Conservation (phyloP, 2,113 vertebrate species). For the Rousettus leschenaultii region DNA sequence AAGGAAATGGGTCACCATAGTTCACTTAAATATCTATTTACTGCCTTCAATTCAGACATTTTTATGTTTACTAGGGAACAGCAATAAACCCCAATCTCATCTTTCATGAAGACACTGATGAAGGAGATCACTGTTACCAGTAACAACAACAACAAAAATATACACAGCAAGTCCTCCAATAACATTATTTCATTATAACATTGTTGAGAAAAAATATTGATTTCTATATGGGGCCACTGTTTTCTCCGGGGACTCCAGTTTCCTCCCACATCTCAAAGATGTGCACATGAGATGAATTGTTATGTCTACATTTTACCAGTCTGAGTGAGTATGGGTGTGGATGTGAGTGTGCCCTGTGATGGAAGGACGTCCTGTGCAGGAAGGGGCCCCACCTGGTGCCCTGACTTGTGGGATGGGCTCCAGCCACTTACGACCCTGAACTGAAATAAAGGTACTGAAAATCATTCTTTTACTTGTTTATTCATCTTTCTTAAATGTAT, state of each 20-base stretch:
- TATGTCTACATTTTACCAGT: neutral
- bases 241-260: neutral
- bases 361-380: neutral
- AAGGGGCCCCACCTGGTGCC: neutral
- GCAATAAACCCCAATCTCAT: neutral
- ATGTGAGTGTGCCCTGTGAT: neutral
- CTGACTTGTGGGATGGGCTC: neutral
- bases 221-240: neutral
- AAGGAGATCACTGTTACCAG: neutral
- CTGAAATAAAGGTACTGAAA: neutral
- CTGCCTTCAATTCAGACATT: neutral
- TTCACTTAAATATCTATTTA: neutral
- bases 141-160: neutral
- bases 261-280: neutral
- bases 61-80: neutral
- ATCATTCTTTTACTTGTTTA: neutral
- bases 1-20: neutral
- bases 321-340: neutral
- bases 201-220: too few relatives aligned
- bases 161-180: too few relatives aligned
- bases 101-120: neutral
- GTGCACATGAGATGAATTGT: too few relatives aligned
- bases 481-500: neutral
- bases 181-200: neutral
- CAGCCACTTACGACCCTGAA: too few relatives aligned